Base-by-base conservation (phyloP, 2,797 vertebrate genomes). In the Anas flavirostris region DNA sequence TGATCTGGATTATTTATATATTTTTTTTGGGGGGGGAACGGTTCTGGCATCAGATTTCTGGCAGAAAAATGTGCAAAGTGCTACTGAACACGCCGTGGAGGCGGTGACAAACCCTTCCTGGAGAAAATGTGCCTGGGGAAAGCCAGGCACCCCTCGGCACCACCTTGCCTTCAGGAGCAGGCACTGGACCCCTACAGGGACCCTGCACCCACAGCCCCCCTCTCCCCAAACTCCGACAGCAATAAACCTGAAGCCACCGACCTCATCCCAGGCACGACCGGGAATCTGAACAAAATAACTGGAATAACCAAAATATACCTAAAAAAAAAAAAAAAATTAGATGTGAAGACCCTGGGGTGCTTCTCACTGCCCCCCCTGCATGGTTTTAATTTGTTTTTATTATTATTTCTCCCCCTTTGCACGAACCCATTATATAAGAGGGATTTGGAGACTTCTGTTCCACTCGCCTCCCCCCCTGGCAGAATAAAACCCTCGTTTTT, bases 341-440 rank as follows among this genome's bases (percentile, higher is more conserved):
- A 48, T 48, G 46, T 48, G 46, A 25, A 7, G 48, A 13, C 48
- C 12, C 22, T 48, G 23, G 22, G 48, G 23, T 7, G 48, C 43
- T 62, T n/a, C 81, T 76, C 1, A 0, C 23, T 58, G 56, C 28
- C 16, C 41, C 39, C 39, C 19, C 7, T 10, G 3, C 9, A 5
- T 25, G 4, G 3, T 10, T 26, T 31, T 17, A 3, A 12, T 9
- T 53, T 41, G 29, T 28, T 43, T 23, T 25, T 18, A 60, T 17
- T 26, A 25, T 5, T 18, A 31, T 60, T 58, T n/a, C 3, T 3
- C 1, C 2, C 6, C 28, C 18, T 16, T 70, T 48, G 16, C 6
- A 3, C 22, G 31, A 90, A 7, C 81, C 75, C 64, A 8, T 92
- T 96, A 93, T 73, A 5, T 95, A 95, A 95, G 73, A 81, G 28